Evolutionary conservation across 2,113 vertebrate genomes (phyloP), one percentile per base, ranked within the genome.

Genomic region (Sinocyclocheilus anshuiensis): DNA sequence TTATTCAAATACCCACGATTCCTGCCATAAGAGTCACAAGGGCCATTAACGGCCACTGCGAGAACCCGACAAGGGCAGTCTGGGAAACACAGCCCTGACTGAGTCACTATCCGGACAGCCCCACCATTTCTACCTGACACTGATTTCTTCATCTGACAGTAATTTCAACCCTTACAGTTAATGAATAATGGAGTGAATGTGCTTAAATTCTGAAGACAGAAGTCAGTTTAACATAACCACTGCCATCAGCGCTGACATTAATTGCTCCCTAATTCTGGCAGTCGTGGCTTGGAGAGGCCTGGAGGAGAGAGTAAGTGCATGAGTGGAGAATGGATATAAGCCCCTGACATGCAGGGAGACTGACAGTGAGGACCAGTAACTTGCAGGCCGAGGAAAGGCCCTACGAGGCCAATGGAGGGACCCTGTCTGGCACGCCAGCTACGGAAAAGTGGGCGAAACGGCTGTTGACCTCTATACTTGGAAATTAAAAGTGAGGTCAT

Each of bases 141-240:
- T 88, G 81, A 92, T 91, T 91, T 92, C 91, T 91, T 89, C 89
- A 88, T 92, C 86, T 90, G 91, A 91, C 91, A 90, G 91, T 91
- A 91, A 92, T 92, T 91, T 90, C 89, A 90, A 83, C 79, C 88
- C 86, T 89, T 76, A 69, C 86, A 89, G 89, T 92, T 90, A 90
- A 94, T 94, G 91, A 94, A 93, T 92, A 93, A 93, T 91, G 91
- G 90, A 94, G 89, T 84, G 86, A 91, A 91, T 89, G 91, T 82
- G 88, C 91, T 91, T 91, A 92, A 93, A 91, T 90, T 86, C 86
- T 78, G 84, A 75, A 84, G 92, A 92, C 90, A 93, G 87, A 84
- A 93, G 90, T 92, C 93, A 91, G 89, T 93, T 93, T 93, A 92
- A 90, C 92, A 93, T 91, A 92, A 92, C 90, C 87, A 86, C 88